Evolutionary conservation across 2,797 vertebrate genomes (phyloP), one percentile per base, ranked within the genome.

Genomic region (Leptoclinus maculatus): DNA sequence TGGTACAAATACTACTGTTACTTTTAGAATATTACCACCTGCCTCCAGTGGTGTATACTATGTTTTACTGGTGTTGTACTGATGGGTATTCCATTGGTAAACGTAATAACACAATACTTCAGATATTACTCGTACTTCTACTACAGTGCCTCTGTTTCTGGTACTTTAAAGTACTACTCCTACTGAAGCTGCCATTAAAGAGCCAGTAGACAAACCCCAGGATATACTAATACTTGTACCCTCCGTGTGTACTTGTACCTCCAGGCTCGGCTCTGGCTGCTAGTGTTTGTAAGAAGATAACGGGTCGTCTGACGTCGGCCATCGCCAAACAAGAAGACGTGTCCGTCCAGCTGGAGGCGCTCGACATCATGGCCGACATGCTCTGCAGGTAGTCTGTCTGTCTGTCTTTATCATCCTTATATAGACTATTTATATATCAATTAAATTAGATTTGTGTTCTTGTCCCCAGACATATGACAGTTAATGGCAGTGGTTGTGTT

Each of bases 301-400:
- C 98, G 3, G 98, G 98, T n/a, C 97, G 98, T 59, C 96, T 99
- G 88, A 99, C 98, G 64, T 99, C 98, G 85, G 98, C 98, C 90
- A 99, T 99, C 90, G 98, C 98, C 91, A 99, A 99, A 89, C 98
- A 99, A 91, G 98, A 99, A 83, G 98, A 99, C 63, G 98, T 99
- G 21, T 99, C 98, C 3, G 98, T 99, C 76, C 98, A 99, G 79
- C 95, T 99, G 74, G 98, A 99, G 93, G 98, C 98, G 1, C 95
- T 99, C 41, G 98, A 99, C 94, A 99, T 99, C 88, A 99, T 99
- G 98, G 98, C 98, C 29, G 98, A 99, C 94, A 99, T 99, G 98
- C 94, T 99, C 36, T 99, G 98, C 97, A 99, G 98, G 98, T 99
- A 85, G 3, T 4, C 19, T 0, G 1, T 11, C 58, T 12, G 71